A percentile compares a stretch with the other conserved stretches of the same genome.
Evolutionary conservation across 37 sponge, comb jelly and placozoan genomes (phyloP).

Genomic region (Corticium candelabrum): DNA sequence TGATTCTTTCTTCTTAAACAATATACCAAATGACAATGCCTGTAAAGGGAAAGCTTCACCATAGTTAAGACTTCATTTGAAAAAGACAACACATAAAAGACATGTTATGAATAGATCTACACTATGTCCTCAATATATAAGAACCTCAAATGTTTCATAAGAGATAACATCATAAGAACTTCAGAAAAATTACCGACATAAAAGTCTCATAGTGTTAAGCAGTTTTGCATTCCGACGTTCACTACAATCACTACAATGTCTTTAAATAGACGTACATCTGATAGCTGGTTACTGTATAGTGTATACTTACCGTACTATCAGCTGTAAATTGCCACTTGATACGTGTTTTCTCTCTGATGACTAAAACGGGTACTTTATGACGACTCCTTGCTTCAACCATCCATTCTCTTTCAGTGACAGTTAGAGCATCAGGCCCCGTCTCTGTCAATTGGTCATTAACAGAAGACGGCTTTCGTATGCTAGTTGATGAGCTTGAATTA

Average conservation of each 20-base stretch:
- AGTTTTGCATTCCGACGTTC: no score
- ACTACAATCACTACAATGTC: no score
- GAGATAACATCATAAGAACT: no score
- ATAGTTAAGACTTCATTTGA: no score
- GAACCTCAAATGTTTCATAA: no score
- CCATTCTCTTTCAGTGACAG: background rate
- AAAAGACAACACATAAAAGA: no score
- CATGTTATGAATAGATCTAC: no score
- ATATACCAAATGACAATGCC: background rate
- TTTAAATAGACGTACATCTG: no score
- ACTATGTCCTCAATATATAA: no score
- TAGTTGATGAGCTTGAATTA: background rate
- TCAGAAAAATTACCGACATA: no score
- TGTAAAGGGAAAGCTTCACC: background rate
- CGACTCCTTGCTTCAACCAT: background rate
- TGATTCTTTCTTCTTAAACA: background rate
- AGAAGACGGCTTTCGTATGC: no score
- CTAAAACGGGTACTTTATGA: background rate
- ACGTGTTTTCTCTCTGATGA: background rate
- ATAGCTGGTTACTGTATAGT: background rate
- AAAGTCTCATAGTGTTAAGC: no score
- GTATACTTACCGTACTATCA: background rate
- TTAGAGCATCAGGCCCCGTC: background rate
- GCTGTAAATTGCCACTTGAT: background rate
- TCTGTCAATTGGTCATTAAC: background rate